These are phyloP conservation scores for Phyllostomus hastatus DNA, from an alignment of 2,113 vertebrate species.

Conservation along the genomic window DNA sequence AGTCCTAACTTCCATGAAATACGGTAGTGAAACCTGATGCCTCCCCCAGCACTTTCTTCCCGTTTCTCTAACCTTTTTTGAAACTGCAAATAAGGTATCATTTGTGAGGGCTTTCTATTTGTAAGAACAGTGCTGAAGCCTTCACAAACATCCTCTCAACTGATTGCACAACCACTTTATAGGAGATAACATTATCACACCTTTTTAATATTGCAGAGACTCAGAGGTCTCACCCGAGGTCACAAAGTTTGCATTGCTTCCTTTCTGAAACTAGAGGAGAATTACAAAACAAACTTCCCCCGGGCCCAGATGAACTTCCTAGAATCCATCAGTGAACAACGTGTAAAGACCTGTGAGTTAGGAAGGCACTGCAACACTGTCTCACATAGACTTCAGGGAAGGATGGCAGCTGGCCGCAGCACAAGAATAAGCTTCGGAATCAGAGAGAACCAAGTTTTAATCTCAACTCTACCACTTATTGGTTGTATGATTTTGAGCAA, in stretches of 20 bases:
- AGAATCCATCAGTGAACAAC: not conserved
- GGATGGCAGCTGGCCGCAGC: not conserved
- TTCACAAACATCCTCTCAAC: not conserved
- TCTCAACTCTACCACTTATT: not conserved
- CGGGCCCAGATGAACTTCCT: not conserved
- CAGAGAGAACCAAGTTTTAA: not conserved
- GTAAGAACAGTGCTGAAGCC: not conserved
- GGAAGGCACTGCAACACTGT: not conserved
- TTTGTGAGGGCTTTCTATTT: not conserved
- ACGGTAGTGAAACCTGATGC: not conserved
- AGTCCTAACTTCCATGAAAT: not conserved
- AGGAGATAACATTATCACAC: not conserved
- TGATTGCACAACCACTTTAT: not conserved
- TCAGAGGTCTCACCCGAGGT: not conserved
- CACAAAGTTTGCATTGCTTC: not conserved
- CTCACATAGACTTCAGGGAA: not conserved
- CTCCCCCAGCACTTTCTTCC: not conserved
- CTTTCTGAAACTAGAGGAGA: conserved; percentile 29
- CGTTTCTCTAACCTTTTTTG: not conserved
- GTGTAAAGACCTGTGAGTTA: not conserved
- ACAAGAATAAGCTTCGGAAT: not conserved
- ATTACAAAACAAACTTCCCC: not conserved
- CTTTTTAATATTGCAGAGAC: not conserved
- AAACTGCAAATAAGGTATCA: not conserved
- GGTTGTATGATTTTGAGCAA: not conserved